phyloP scores from a whole-genome alignment of 2,797 vertebrate species.

The Synaphobranchus kaupii region DNA sequence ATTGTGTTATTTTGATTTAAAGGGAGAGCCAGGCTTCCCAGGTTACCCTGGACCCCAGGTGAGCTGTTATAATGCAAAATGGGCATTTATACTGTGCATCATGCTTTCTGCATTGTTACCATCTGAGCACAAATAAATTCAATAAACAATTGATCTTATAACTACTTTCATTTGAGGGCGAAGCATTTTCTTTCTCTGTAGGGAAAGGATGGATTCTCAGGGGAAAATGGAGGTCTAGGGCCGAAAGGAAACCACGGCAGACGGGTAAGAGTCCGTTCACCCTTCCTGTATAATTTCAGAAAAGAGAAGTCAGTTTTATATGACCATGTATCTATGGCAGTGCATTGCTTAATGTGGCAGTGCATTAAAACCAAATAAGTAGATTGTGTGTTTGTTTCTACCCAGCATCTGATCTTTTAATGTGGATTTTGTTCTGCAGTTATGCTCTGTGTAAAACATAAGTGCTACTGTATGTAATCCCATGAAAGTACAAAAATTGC shows the following conservation, averaged over 20 bases:
- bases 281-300: neutral
- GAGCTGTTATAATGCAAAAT: constrained; percentile 40
- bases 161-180: no score
- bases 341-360: neutral
- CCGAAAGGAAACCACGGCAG: constrained; percentile 78
- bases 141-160: neutral
- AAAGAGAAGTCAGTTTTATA: no score
- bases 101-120: neutral
- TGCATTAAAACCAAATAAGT: no score
- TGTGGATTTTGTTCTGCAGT: no score
- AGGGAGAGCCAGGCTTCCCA: constrained; percentile 80
- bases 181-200: constrained; percentile 55
- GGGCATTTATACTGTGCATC: neutral
- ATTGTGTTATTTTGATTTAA: constrained; percentile 42
- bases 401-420: no score
- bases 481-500: no score
- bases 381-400: no score
- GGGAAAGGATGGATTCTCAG: constrained; percentile 78
- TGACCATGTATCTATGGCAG: neutral
- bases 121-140: neutral
- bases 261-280: constrained; percentile 67
- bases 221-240: constrained; percentile 72
- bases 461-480: no score
- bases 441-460: no score
- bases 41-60: constrained; percentile 80